Evolutionary conservation across 2,797 vertebrate species (phyloP), one percentile per base, ranked within the genome.

Genomic region (Bryconaethiops microstoma): DNA sequence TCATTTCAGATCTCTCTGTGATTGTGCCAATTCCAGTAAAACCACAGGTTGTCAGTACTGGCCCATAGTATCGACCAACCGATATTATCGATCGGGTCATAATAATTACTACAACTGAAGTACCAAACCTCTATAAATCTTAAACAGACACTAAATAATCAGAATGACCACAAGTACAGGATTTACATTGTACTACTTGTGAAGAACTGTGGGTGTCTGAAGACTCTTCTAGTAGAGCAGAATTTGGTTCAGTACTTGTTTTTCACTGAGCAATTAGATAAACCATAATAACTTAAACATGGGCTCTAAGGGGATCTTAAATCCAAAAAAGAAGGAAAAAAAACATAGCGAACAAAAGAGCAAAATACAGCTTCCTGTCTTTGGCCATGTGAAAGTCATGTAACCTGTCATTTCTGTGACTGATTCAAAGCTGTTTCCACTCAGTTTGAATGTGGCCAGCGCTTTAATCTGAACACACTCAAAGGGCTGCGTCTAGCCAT

Each of bases 361-460:
- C 80, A 76, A 39, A 77, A 89, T 87, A 39, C 25, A 90, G 89
- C 76, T 13, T 88, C 87, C 88, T 91, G 88, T 90, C 88, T 82
- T 80, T 82, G 70, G 76, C 78, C 88, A 91, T 89, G 84, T 82
- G 64, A 88, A 89, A 91, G 88, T 90, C 87, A 87, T 92, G 89
- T 89, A 91, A 92, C 86, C 91, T 89, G 92, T 92, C 87, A 94
- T 90, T 87, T 91, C 87, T 87, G 23, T 25, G 39, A 55, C 76
- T 83, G 86, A 82, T 87, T 63, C 78, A 86, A 91, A 92, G 90
- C 92, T 94, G 92, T 91, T 93, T 93, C 87, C 89, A 93, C 90
- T 94, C 90, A 91, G 75, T 78, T 86, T 90, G 86, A 88, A 90
- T 85, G 83, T 84, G 84, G 45, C 83, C 81, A 83, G 86, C 79